Evolutionary conservation across 2,888 invertebrate species (phyloP), one percentile per base, ranked within the genome.

Genomic region (Drosophila neutralis): DNA sequence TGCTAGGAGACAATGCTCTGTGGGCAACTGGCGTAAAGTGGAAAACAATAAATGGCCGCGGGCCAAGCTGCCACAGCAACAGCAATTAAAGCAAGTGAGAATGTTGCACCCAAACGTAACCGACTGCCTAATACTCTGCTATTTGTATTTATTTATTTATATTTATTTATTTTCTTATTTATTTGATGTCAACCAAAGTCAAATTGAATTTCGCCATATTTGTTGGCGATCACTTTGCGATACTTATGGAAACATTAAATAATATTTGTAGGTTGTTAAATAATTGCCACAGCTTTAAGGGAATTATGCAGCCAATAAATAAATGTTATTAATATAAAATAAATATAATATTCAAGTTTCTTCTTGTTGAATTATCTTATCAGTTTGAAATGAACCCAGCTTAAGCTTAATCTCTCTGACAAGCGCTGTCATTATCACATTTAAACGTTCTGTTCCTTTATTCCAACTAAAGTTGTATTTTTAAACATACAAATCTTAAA

Each of bases 21-120:
- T 61, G 75, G 85, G 79, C 76, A 74, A 70, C 69, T 81, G 77
- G 80, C 83, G 80, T 76, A 84, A 84, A 84, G 88, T 84, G 89
- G 80, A 84, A 89, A 88, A 89, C 85, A 90, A 88, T 88, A 90
- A 90, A 90, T 88, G 84, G 81, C 78, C 83, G 74, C 59, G 69
- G 80, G 83, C 69, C 73, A 68, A 66, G 35, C 67, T 72, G 60
- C 31, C 61, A 24, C 58, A 65, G 42, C 51, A 56, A 48, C 33
- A 65, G 21, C 35, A 60, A 45, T 45, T 45, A 24, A 45, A 45
- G 21, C 45, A 21, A 45, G 45, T 15, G 4, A 45, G 15, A 45
- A 4, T 7, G 4, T 24, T 24, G 45, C 45, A 24, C 13, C 24
- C 24, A 0, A 2, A 7, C 15, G 15, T 8, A 45, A 15, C 8